Evolutionary conservation across 2,888 invertebrate species (phyloP).

Genomic region (Meiosimyza decipiens): DNA sequence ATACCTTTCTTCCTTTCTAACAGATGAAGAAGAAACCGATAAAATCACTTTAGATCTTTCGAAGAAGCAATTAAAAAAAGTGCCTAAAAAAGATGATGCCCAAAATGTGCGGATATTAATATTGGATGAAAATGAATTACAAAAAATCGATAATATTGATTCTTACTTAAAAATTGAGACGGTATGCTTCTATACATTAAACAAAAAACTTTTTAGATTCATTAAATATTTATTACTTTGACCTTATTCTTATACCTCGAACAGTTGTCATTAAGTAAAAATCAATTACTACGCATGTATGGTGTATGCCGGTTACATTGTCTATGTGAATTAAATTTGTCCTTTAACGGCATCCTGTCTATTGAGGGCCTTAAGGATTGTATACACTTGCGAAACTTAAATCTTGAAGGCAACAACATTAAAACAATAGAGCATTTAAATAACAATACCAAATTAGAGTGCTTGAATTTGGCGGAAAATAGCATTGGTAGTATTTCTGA

Average conservation of each 20-base stretch:
- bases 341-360: slow-evolving; percentile 87
- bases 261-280: slow-evolving; percentile 86
- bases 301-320: slow-evolving; percentile 84
- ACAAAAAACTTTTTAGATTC: background rate
- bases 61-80: slow-evolving; percentile 82
- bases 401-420: slow-evolving; percentile 89
- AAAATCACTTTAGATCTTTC: slow-evolving; percentile 77
- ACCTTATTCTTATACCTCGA: slow-evolving; percentile 53
- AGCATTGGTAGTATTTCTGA: slow-evolving; percentile 86
- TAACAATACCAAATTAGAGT: slow-evolving; percentile 82
- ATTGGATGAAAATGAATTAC: slow-evolving; percentile 87
- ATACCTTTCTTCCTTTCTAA: slow-evolving; percentile 28
- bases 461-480: slow-evolving; percentile 90
- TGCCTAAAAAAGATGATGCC: slow-evolving; percentile 77
- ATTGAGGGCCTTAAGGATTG: slow-evolving; percentile 92
- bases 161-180: slow-evolving; percentile 81
- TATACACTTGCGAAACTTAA: slow-evolving; percentile 81
- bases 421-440: slow-evolving; percentile 93
- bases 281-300: slow-evolving; percentile 88
- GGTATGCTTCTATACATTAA: slow-evolving; percentile 67
- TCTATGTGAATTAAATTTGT: slow-evolving; percentile 83
- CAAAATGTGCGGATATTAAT: slow-evolving; percentile 77
- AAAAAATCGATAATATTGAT: slow-evolving; percentile 88
- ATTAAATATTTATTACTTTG: background rate
- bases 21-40: slow-evolving; percentile 62